phyloP scores from a whole-genome alignment of 2,113 vertebrate species.

The Condylura cristata region DNA sequence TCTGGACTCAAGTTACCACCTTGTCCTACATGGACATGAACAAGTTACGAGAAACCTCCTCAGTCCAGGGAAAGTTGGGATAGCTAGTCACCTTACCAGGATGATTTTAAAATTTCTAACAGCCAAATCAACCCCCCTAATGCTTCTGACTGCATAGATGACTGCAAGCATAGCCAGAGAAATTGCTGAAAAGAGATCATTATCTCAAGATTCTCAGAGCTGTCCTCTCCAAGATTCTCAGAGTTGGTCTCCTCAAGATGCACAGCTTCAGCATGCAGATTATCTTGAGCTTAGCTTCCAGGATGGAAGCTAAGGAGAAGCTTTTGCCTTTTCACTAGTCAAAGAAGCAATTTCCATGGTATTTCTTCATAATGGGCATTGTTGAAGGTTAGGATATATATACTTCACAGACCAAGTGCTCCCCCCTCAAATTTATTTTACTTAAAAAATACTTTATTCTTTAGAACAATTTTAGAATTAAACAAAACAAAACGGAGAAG shows the following conservation, averaged over 20 bases:
- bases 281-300: not conserved
- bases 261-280: not conserved
- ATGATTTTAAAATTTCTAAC: not conserved
- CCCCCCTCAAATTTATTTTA: not conserved
- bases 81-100: not conserved
- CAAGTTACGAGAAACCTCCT: not conserved
- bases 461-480: not conserved
- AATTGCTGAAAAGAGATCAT: too few species aligned
- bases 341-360: not conserved
- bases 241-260: not conserved
- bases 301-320: not conserved
- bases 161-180: too few species aligned
- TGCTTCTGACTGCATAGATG: not conserved
- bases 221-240: not conserved
- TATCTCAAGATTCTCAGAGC: not conserved
- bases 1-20: not conserved
- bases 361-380: not conserved
- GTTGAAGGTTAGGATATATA: constrained; percentile 1
- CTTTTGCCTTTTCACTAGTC: not conserved
- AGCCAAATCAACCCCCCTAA: not conserved
- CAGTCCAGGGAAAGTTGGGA: not conserved
- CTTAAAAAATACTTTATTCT: not conserved
- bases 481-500: not conserved
- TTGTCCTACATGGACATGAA: not conserved
- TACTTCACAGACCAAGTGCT: not conserved